Evolutionary conservation across 1,140 invertebrate species (phyloP).

Genomic region (Drosophila navojoa): DNA sequence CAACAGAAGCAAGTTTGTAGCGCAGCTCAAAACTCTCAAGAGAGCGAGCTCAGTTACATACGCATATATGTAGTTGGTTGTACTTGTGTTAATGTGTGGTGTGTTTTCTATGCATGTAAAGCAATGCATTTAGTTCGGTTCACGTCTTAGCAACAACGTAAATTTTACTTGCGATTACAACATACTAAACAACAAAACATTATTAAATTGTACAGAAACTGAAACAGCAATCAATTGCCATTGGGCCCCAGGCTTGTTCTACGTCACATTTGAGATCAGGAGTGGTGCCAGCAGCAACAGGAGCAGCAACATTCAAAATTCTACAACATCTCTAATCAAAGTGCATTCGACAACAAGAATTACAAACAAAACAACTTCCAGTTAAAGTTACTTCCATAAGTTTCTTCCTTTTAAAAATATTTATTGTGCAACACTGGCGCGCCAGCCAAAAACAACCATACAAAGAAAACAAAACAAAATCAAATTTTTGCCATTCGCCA

Average conservation of each 20-base stretch:
- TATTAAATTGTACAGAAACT: conserved; percentile 67
- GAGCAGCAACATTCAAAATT: conserved; percentile 1
- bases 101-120: conserved; percentile 25
- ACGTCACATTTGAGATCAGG: conserved; percentile 14
- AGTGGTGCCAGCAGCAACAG: conserved; percentile 13
- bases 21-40: conserved; percentile 45
- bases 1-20: conserved; percentile 37
- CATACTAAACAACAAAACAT: conserved; percentile 65
- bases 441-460: conserved; percentile 6
- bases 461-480: background rate
- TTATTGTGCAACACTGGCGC: conserved; percentile 36
- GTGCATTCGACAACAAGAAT: conserved; percentile 7
- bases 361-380: conserved; percentile 47
- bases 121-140: conserved; percentile 49
- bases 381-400: conserved; percentile 34
- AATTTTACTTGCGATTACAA: conserved; percentile 71
- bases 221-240: conserved; percentile 33
- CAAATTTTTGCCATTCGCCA: conserved; percentile 32
- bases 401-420: conserved; percentile 26
- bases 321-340: conserved; percentile 15
- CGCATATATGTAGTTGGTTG: conserved; percentile 5
- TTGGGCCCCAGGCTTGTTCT: conserved; percentile 43
- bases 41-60: conserved; percentile 19
- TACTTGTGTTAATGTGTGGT: conserved; percentile 29
- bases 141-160: conserved; percentile 80